Percentiles rank a stretch among this genome's conserved stretches.
phyloP scores from a whole-genome alignment of 2,113 vertebrate genomes.

The Emydura subglobosa region DNA sequence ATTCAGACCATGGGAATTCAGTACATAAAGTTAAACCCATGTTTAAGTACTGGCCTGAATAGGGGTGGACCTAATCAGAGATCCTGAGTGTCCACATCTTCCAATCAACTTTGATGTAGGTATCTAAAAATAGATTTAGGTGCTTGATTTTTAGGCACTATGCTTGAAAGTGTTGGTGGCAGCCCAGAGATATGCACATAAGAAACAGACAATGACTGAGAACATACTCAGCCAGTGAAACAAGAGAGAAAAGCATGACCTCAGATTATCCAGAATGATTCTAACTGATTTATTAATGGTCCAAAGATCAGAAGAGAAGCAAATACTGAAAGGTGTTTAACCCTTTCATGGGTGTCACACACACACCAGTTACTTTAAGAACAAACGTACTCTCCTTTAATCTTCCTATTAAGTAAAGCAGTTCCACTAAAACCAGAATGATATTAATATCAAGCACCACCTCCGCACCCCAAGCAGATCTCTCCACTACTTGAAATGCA shows the following conservation, averaged over 20 bases:
- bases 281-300: slow-evolving; percentile 47
- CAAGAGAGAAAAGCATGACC: slow-evolving; percentile 26
- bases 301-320: slow-evolving; percentile 55
- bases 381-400: not conserved
- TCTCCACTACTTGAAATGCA: not conserved
- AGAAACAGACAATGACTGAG: slow-evolving; percentile 66
- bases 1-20: fast-evolving
- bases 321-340: slow-evolving; percentile 44
- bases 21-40: fast-evolving
- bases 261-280: slow-evolving; percentile 73
- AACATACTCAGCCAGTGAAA: slow-evolving; percentile 68
- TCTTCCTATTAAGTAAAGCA: not conserved
- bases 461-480: slow-evolving; percentile 21
- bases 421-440: not conserved
- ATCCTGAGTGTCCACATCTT: not conserved
- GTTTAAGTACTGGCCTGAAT: not conserved
- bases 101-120: not conserved
- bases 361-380: not conserved
- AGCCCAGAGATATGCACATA: not conserved
- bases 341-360: not conserved
- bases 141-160: not conserved
- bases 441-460: not conserved
- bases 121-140: not conserved
- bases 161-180: not conserved
- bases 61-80: not conserved